Conservation (phyloP, 2,113 vertebrate species). For the Motacilla alba region DNA sequence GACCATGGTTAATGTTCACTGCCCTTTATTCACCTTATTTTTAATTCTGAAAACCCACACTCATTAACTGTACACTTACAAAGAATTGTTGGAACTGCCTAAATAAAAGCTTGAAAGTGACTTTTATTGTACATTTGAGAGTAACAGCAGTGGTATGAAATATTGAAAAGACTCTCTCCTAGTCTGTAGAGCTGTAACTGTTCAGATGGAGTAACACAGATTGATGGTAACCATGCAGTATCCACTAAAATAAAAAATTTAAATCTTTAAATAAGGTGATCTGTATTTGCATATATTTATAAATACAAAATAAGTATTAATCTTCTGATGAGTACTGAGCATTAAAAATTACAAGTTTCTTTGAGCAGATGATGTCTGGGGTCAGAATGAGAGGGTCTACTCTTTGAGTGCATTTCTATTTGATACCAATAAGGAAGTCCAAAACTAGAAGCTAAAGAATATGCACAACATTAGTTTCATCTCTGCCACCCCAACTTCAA, state of each 20-base stretch:
- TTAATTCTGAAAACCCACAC: slow-evolving; percentile 54
- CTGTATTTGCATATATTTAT: not conserved
- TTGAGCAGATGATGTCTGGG: not conserved
- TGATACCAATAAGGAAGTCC: not conserved
- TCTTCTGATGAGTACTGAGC: not conserved
- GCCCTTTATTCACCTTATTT: slow-evolving; percentile 50
- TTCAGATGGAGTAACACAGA: not conserved
- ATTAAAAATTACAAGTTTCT: not conserved
- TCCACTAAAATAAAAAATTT: not conserved
- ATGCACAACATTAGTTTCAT: not conserved
- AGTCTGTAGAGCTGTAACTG: not conserved
- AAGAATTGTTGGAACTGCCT: slow-evolving; percentile 29
- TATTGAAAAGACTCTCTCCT: not conserved
- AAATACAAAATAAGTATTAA: not conserved
- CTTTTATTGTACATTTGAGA: slow-evolving; percentile 14
- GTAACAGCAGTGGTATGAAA: not conserved
- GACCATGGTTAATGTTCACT: slow-evolving; percentile 48
- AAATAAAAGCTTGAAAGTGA: slow-evolving; percentile 41
- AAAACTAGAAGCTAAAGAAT: not conserved
- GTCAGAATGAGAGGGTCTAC: not conserved
- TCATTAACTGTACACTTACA: not conserved
- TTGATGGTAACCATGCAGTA: not conserved
- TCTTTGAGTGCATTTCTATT: not conserved
- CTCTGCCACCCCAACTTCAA: not conserved
- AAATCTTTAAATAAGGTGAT: not conserved